Evolutionary conservation across 2,797 vertebrate genomes (phyloP), one percentile per base, ranked within the genome.

Genomic region (Falco concolor): DNA sequence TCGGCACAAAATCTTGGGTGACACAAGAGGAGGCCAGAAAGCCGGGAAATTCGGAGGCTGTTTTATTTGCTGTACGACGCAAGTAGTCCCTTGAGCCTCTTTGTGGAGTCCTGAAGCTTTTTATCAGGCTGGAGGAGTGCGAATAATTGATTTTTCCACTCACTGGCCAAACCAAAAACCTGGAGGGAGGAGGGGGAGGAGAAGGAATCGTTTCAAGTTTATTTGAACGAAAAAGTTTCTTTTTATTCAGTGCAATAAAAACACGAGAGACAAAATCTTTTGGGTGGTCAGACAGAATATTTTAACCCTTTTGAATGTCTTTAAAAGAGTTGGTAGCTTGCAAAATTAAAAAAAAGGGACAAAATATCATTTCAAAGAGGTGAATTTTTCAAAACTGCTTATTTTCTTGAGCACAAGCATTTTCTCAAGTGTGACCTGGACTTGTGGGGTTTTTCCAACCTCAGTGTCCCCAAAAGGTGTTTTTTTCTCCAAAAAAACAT

Each of bases 121-220:
- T 96, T 89, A 86, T 95, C 76, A 0, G 82, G 21, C 83, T 38
- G 15, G 88, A 95, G 86, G 80, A 96, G 96, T 87, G 94, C 34
- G 3, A 95, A 95, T 74, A 96, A 96, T 94, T 94, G 95, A 96
- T 95, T 96, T 96, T 96, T 96, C 95, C 93, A 86, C 94, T 96
- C 80, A 18, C 65, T 96, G 95, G 74, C 76, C 74, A 96, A 93
- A 95, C 83, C 65, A 38, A 94, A 95, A 89, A 53, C 65, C 65
- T 32, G 49, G 18, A 59, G 77, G 65, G 76, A 11, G 30, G 9
- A 8, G 19, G 40, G 81, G 84, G 81, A 86, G 80, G 80, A 90
- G 80, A 88, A 92, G 84, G 90, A 93, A 92, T 92, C 90, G 90
- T 93, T 95, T 94, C 86, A 42, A 95, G 90, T 94, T 90, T 84